phyloP scores from a whole-genome alignment of 1,140 invertebrate genomes.

The Drosophila prosaltans region DNA sequence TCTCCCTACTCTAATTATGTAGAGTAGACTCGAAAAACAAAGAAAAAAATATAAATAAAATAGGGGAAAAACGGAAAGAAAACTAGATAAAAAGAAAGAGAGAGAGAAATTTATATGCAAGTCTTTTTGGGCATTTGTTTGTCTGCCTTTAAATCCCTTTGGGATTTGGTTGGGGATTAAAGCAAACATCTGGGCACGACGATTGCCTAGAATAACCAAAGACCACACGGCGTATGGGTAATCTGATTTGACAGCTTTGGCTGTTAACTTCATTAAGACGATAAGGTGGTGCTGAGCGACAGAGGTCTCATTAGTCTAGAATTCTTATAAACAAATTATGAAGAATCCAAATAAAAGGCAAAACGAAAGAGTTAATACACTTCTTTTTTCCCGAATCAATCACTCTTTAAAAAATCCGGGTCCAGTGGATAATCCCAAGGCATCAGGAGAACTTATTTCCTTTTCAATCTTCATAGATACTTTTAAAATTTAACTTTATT shows the following conservation, averaged over 20 bases:
- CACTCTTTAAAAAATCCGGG: too few relatives aligned
- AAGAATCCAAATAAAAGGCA: too few relatives aligned
- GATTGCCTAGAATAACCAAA: slow-evolving; percentile 26
- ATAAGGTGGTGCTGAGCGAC: slow-evolving; percentile 12
- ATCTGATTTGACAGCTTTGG: slow-evolving; percentile 54
- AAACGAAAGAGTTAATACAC: too few relatives aligned
- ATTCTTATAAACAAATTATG: too few relatives aligned
- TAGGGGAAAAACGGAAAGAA: neutral
- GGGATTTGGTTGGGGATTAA: slow-evolving; percentile 41
- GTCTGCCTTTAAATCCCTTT: slow-evolving; percentile 23
- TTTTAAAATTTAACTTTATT: too few relatives aligned
- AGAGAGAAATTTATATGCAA: slow-evolving; percentile 43
- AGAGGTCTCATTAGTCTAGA: too few relatives aligned
- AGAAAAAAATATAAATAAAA: slow-evolving; percentile 7
- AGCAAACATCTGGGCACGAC: slow-evolving; percentile 46
- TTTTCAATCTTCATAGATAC: too few relatives aligned
- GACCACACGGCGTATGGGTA: slow-evolving; percentile 70
- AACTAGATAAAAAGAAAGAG: slow-evolving; percentile 3
- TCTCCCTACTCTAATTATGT: slow-evolving; percentile 66
- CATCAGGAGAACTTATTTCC: too few relatives aligned
- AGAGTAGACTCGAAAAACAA: slow-evolving; percentile 45
- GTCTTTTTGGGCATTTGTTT: slow-evolving; percentile 42
- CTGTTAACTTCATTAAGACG: slow-evolving; percentile 69
- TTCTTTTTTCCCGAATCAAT: too few relatives aligned
- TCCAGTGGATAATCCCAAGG: too few relatives aligned